A percentile compares a stretch with the other conserved stretches of the same genome.
These are phyloP conservation scores for Tipula lateralis DNA, from an alignment of 2,888 invertebrate species.

Conservation along the genomic window DNA sequence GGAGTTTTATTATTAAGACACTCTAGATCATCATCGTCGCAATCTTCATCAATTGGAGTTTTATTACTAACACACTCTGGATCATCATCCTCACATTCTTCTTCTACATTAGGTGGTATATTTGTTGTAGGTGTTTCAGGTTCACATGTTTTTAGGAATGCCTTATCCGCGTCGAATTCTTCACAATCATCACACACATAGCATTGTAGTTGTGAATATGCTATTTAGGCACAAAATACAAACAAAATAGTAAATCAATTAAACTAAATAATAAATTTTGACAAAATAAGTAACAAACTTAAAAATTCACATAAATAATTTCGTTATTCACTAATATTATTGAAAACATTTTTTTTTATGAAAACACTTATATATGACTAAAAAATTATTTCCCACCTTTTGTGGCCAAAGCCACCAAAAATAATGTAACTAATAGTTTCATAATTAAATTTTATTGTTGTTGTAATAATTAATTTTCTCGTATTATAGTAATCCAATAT, in stretches of 20 bases:
- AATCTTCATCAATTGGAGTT: no score
- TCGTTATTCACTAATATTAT: neutral
- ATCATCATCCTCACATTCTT: no score
- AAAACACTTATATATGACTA: no score
- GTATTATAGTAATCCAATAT: neutral
- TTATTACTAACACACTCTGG: no score
- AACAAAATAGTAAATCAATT: neutral
- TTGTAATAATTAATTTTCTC: neutral
- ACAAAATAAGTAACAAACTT: neutral
- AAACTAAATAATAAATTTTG: neutral
- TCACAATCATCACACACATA: slow-evolving; percentile 25
- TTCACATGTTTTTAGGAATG: neutral
- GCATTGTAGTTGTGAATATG: neutral
- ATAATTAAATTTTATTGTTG: neutral
- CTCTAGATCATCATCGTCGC: no score
- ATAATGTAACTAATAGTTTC: neutral
- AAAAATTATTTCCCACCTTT: neutral
- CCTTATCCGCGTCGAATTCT: neutral
- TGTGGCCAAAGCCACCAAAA: neutral
- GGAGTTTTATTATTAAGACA: no score
- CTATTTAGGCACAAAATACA: neutral
- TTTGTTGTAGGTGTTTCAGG: neutral
- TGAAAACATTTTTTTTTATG: no score
- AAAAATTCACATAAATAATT: neutral
- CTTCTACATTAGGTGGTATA: no score